phyloP scores from a whole-genome alignment of 1,140 invertebrate genomes.

The Halotydeus destructor region DNA sequence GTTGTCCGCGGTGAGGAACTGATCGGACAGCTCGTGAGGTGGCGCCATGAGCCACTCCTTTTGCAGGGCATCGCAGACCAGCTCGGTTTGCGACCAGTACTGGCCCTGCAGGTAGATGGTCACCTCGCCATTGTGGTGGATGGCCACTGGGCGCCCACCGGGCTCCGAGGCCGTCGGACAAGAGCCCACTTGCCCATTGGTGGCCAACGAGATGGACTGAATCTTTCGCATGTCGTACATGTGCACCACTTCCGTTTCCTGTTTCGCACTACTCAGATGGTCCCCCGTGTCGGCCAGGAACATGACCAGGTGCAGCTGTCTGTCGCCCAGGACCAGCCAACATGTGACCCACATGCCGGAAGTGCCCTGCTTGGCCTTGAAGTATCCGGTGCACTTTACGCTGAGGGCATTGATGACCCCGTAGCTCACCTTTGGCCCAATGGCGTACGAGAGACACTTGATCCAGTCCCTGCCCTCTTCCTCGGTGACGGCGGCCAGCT shows the following conservation, averaged over 20 bases:
- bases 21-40: constrained; percentile 7
- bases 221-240: constrained; percentile 4
- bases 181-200: neutral
- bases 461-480: constrained; percentile 5
- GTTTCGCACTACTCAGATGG: neutral
- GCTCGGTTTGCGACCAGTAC: constrained; percentile 2
- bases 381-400: neutral
- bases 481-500: constrained; percentile 3
- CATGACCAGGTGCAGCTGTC: neutral
- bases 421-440: neutral
- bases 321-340: neutral
- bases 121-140: neutral
- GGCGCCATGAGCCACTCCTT: constrained; percentile 6
- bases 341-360: neutral
- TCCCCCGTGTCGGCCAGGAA: neutral
- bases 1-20: constrained; percentile 14
- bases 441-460: neutral
- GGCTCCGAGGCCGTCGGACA: neutral
- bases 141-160: neutral
- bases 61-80: neutral
- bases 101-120: neutral
- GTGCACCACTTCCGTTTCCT: neutral
- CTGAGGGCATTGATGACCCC: neutral
- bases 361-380: constrained; percentile 1
- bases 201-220: neutral